Conservation (phyloP, 2,888 invertebrate genomes). For the Habroteleia sp. region DNA sequence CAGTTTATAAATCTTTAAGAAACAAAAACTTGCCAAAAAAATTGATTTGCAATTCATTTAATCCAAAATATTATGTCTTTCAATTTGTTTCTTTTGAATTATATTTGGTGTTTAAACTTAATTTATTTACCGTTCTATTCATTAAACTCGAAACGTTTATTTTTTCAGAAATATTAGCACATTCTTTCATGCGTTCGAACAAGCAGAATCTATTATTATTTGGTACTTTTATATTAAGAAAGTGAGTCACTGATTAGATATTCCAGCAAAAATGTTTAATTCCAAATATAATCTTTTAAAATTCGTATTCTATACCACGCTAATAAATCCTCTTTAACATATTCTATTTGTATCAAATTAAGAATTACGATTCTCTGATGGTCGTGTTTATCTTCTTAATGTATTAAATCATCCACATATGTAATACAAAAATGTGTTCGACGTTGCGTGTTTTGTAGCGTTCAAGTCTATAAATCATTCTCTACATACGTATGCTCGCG, state of each 20-base stretch:
- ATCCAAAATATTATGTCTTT: too few species aligned
- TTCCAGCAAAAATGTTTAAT: too few species aligned
- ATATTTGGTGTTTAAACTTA: too few species aligned
- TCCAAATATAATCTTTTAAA: constrained; percentile 8
- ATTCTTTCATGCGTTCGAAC: too few species aligned
- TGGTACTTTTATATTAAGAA: constrained; percentile 7
- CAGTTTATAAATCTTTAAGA: too few species aligned
- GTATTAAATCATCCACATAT: constrained; percentile 15
- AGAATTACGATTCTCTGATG: constrained; percentile 5
- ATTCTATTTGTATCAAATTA: constrained; percentile 15
- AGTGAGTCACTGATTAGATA: constrained; percentile 10
- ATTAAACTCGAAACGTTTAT: too few species aligned
- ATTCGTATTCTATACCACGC: constrained; percentile 9
- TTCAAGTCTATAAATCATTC: constrained; percentile 19
- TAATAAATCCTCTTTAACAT: constrained; percentile 8
- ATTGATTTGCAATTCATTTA: too few species aligned
- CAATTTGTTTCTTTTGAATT: too few species aligned
- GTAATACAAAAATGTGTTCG: constrained; percentile 15
- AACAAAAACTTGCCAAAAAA: too few species aligned
- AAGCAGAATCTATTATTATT: too few species aligned
- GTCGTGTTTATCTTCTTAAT: constrained; percentile 24
- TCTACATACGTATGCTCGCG: constrained; percentile 1
- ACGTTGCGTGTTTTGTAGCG: constrained; percentile 3
- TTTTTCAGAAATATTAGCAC: too few species aligned
- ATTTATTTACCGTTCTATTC: too few species aligned